Evolutionary conservation across 2,113 vertebrate species (phyloP), one percentile per base, ranked within the genome.

Genomic region (Panthera tigris): DNA sequence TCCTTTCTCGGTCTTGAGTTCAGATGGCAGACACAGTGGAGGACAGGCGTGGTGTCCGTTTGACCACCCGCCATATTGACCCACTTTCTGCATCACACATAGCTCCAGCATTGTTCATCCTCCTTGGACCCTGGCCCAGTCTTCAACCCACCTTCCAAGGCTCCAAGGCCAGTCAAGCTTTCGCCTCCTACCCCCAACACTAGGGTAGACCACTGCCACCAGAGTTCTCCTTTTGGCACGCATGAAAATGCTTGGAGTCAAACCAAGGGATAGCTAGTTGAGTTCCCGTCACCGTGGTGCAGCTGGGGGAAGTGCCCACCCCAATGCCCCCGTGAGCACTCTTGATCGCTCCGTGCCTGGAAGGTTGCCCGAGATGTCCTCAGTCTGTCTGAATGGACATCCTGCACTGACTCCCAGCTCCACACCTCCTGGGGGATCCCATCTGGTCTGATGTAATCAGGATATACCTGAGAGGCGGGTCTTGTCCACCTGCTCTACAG

Each of bases 241-340:
- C 3, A 1, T 25, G 57, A 63, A 33, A 8, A 90, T 0, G 41
- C 39, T 74, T 16, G 29, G 27, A 23, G 29, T 79, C 39, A 15
- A 45, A 23, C 2, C 1, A 27, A 4, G 6, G 21, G 68, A 4
- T n/a, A 7, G 21, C 25, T 4, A 33, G 16, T 29, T 0, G 31
- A 7, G 39, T 33, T 9, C 18, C 29, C 5, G 1, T 14, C 7
- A 9, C 29, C 1, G 1, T 27, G 55, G 71, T 3, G 31, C 8
- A 11, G 2, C 3, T 4, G 18, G 1, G 39, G 55, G 39, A n/a
- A 8, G 21, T 4, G 39, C 29, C 19, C 15, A 8, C 48, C 52
- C 11, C 2, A 19, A 18, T 0, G 8, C 39, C 19, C 9, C 13
- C 18, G 1, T n/a, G 19, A n/a, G 3, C 21, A 11, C 13, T 18